These are phyloP conservation scores for Siniperca knerii DNA, from an alignment of 2,113 vertebrate species.

Conservation along the genomic window DNA sequence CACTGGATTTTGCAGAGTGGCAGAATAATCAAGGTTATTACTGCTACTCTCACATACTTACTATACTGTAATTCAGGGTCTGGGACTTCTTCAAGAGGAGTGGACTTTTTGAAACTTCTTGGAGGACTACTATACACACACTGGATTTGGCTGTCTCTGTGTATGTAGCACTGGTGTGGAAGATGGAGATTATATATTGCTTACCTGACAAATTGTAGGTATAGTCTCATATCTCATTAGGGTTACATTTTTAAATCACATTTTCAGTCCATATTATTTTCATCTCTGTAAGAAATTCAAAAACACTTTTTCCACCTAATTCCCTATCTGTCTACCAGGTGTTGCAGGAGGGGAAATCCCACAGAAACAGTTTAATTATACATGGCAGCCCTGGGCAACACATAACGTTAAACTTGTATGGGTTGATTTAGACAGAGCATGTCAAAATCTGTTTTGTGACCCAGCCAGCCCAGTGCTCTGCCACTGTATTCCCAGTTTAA, in stretches of 20 bases:
- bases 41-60: slow-evolving; percentile 41
- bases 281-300: slow-evolving; percentile 41
- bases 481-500: slow-evolving; percentile 40
- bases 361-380: slow-evolving; percentile 80
- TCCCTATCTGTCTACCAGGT: slow-evolving; percentile 50
- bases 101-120: slow-evolving; percentile 28
- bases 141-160: slow-evolving; percentile 1
- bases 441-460: slow-evolving; percentile 72
- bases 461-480: slow-evolving; percentile 34
- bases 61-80: slow-evolving; percentile 1
- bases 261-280: slow-evolving; percentile 20
- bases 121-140: neutral
- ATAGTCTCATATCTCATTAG: neutral
- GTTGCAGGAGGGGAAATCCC: slow-evolving; percentile 33
- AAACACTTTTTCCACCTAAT: slow-evolving; percentile 44
- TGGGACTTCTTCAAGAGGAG: slow-evolving; percentile 25
- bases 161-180: neutral
- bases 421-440: slow-evolving; percentile 67
- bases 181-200: neutral
- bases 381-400: slow-evolving; percentile 76
- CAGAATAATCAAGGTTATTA: slow-evolving; percentile 77
- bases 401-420: slow-evolving; percentile 81
- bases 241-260: neutral
- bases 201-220: neutral
- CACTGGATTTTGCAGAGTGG: slow-evolving; percentile 65